phyloP scores from a whole-genome alignment of 1,140 invertebrate genomes.

The Oreohelix idahoensis region DNA sequence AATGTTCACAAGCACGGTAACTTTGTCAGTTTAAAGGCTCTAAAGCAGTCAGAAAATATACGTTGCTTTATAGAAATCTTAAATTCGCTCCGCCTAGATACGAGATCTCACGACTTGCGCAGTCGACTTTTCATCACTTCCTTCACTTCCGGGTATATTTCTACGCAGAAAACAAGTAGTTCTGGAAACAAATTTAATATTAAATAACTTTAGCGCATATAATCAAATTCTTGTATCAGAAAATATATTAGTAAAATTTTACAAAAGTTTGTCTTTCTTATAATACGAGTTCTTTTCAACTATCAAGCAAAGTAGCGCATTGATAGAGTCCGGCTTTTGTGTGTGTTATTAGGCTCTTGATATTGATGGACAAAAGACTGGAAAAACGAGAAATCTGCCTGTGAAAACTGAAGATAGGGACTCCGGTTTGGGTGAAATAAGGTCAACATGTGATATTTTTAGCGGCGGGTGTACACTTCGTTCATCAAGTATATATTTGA shows the following conservation, averaged over 20 bases:
- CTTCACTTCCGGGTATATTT: conserved; percentile 42
- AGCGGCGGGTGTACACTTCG: conserved; percentile 39
- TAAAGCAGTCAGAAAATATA: too few species aligned
- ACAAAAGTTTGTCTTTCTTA: neutral
- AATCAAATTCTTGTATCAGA: neutral
- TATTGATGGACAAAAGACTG: conserved; percentile 41
- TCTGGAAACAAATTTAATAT: conserved; percentile 28
- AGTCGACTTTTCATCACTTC: conserved; percentile 32
- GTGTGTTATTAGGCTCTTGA: conserved; percentile 40
- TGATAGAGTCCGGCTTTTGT: conserved; percentile 35
- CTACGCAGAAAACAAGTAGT: conserved; percentile 37
- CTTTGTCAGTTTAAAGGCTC: too few species aligned
- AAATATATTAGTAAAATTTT: neutral
- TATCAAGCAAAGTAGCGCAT: conserved; percentile 22
- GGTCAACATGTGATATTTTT: conserved; percentile 11
- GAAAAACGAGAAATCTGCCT: conserved; percentile 38
- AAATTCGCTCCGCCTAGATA: conserved; percentile 35
- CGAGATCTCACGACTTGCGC: conserved; percentile 43
- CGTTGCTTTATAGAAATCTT: too few species aligned
- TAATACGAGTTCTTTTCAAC: neutral
- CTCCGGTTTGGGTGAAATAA: conserved; percentile 36
- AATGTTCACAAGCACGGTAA: too few species aligned
- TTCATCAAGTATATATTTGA: conserved; percentile 26
- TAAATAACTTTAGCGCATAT: neutral
- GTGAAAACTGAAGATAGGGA: conserved; percentile 35